phyloP scores from a whole-genome alignment of 2,797 vertebrate genomes.

The Rhinichthys osculus region DNA sequence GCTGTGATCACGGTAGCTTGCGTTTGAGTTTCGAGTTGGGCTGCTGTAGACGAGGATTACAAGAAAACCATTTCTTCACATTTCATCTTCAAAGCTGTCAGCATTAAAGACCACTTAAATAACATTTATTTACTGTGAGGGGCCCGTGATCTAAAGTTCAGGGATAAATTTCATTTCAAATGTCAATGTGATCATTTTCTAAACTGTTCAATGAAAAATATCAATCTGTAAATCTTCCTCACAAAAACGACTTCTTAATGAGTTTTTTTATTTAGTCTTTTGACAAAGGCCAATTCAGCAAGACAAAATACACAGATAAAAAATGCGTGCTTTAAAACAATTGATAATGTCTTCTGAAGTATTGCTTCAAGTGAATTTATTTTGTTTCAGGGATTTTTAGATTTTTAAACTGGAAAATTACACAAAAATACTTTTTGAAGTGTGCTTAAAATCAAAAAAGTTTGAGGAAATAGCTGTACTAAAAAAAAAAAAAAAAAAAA shows the following conservation, averaged over 20 bases:
- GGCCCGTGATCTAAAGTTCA: background rate
- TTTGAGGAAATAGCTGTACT: background rate
- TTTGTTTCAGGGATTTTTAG: background rate
- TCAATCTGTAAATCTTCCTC: background rate
- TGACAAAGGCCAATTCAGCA: background rate
- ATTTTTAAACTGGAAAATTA: background rate
- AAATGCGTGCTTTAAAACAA: background rate
- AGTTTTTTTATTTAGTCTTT: background rate
- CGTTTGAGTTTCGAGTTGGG: background rate
- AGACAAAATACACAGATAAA: background rate
- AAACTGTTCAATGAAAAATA: background rate
- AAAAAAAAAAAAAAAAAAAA: background rate
- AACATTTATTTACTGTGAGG: background rate
- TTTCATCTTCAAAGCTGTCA: background rate
- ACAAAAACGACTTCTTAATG: background rate
- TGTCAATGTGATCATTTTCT: background rate
- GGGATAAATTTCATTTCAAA: background rate
- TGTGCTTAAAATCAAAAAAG: background rate
- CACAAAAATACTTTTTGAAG: background rate
- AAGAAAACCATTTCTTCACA: slow-evolving; percentile 12
- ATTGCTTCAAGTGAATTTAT: background rate
- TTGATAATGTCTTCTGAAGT: background rate
- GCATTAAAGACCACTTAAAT: slow-evolving; percentile 17
- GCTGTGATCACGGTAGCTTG: background rate
- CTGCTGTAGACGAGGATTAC: background rate